Percentiles rank a stretch among this genome's conserved stretches.
Evolutionary conservation across 1,140 invertebrate genomes (phyloP).

Genomic region (Drosophila yakuba): DNA sequence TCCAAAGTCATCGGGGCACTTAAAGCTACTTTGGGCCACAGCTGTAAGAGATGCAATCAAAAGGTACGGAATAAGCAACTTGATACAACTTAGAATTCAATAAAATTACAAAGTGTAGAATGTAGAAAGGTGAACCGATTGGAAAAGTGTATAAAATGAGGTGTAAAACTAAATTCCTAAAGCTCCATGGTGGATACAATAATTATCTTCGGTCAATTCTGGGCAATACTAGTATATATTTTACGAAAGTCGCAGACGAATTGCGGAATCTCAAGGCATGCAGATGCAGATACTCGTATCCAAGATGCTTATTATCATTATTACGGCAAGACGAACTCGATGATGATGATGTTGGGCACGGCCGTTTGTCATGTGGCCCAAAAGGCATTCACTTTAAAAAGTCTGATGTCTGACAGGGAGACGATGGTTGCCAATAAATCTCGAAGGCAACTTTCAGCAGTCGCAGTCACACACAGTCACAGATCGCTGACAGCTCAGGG

Average conservation of each 20-base stretch:
- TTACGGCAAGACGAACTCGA: slow-evolving; percentile 22
- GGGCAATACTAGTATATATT: no score
- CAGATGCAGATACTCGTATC: slow-evolving; percentile 35
- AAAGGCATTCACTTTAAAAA: slow-evolving; percentile 79
- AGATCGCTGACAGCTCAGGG: slow-evolving; percentile 75
- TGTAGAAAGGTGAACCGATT: no score
- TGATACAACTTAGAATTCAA: neutral
- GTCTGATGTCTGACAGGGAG: slow-evolving; percentile 58
- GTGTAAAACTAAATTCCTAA: no score
- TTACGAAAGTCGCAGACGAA: neutral
- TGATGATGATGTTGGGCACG: slow-evolving; percentile 46
- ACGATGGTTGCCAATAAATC: slow-evolving; percentile 77
- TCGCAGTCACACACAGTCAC: slow-evolving; percentile 26
- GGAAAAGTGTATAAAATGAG: no score
- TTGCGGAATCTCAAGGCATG: slow-evolving; percentile 12
- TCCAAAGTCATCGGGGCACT: slow-evolving; percentile 97
- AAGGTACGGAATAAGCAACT: slow-evolving; percentile 5
- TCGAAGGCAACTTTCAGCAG: slow-evolving; percentile 73
- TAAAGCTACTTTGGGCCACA: slow-evolving; percentile 92
- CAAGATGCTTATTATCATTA: slow-evolving; percentile 36
- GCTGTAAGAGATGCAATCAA: slow-evolving; percentile 85
- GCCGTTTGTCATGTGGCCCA: slow-evolving; percentile 71
- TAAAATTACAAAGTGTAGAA: slow-evolving; percentile 1
- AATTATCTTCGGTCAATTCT: no score
- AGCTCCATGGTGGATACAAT: no score